Evolutionary conservation across 2,113 vertebrate genomes (phyloP).

Genomic region (Crotalus helleri): DNA sequence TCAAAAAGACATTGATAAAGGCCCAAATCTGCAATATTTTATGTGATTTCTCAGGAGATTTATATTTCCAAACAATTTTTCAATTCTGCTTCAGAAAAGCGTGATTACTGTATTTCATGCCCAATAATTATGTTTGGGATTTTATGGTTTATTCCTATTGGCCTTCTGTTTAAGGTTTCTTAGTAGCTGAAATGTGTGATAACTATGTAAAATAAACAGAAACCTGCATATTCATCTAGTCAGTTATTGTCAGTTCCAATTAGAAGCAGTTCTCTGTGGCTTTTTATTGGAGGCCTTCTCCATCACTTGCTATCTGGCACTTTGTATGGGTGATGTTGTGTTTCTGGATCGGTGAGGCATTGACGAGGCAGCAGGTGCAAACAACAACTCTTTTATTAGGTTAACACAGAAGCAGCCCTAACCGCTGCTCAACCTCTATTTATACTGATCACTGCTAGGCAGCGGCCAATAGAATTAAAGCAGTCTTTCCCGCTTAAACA

Average conservation of each 20-base stretch:
- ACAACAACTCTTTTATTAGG: too few species aligned
- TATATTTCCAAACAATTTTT: slow-evolving; percentile 13
- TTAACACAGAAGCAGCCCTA: too few species aligned
- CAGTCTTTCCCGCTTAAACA: too few species aligned
- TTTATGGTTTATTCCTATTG: not conserved
- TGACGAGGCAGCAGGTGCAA: too few species aligned
- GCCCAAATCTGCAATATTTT: slow-evolving; percentile 1
- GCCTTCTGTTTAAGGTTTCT: not conserved
- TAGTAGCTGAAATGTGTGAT: not conserved
- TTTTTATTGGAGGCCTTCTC: not conserved
- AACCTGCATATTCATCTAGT: not conserved
- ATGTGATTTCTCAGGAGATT: slow-evolving; percentile 1
- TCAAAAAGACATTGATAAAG: not conserved
- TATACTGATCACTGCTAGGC: too few species aligned
- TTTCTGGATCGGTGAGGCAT: too few species aligned
- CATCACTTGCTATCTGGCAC: not conserved
- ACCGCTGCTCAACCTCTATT: too few species aligned
- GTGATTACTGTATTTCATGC: not conserved
- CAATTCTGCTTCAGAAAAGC: not conserved
- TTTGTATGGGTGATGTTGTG: too few species aligned
- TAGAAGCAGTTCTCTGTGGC: not conserved
- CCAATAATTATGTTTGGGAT: not conserved
- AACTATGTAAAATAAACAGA: too few species aligned
- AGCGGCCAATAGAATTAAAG: too few species aligned
- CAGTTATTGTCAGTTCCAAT: not conserved